These are phyloP conservation scores for Zaprionus davidi DNA, from an alignment of 1,140 invertebrate genomes.

Conservation along the genomic window DNA sequence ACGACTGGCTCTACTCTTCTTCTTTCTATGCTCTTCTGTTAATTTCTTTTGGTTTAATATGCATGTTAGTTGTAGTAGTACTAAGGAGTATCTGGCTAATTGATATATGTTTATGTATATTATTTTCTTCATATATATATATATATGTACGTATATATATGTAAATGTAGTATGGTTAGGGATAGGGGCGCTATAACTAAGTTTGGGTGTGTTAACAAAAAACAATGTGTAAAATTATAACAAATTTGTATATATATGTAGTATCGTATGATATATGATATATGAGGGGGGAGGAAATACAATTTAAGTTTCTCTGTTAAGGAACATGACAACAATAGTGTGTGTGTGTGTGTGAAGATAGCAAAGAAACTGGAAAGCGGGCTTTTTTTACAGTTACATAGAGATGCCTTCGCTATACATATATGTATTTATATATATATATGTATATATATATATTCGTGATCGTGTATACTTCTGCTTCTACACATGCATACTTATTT, in stretches of 20 bases:
- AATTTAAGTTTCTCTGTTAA: slow-evolving; percentile 57
- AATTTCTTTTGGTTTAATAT: slow-evolving; percentile 29
- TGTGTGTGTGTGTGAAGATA: slow-evolving; percentile 5
- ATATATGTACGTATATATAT: slow-evolving; percentile 35
- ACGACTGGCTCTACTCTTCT: slow-evolving; percentile 6
- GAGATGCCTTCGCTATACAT: slow-evolving; percentile 9
- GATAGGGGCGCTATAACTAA: slow-evolving; percentile 50
- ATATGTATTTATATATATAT: slow-evolving; percentile 3
- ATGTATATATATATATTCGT: neutral
- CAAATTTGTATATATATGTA: slow-evolving; percentile 48
- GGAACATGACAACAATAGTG: slow-evolving; percentile 49
- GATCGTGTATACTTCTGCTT: slow-evolving; percentile 9
- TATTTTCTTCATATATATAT: neutral
- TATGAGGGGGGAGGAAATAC: slow-evolving; percentile 45
- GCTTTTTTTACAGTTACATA: slow-evolving; percentile 5
- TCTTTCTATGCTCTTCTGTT: neutral
- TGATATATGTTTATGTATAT: slow-evolving; percentile 29
- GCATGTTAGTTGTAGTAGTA: slow-evolving; percentile 18
- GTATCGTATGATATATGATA: neutral
- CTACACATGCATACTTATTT: slow-evolving; percentile 6
- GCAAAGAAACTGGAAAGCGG: slow-evolving; percentile 9
- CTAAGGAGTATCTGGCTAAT: slow-evolving; percentile 57
- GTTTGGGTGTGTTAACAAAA: slow-evolving; percentile 72
- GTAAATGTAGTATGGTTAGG: slow-evolving; percentile 2
- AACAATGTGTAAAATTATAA: slow-evolving; percentile 71